Conservation (phyloP, 1,140 invertebrate species). For the Drosophila subobscura region DNA sequence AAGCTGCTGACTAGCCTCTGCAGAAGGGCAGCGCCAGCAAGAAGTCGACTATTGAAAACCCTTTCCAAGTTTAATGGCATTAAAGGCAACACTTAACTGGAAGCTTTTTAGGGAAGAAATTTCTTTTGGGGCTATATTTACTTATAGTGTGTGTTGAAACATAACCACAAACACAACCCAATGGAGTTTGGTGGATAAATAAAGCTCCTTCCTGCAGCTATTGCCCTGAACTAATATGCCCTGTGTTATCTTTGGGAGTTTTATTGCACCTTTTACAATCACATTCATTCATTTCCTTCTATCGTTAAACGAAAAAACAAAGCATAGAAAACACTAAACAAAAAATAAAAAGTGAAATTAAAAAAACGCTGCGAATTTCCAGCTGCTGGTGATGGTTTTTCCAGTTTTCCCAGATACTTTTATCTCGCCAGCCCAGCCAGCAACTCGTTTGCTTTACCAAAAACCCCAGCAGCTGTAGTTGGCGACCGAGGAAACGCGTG, state of each 20-base stretch:
- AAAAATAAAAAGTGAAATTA: constrained; percentile 53
- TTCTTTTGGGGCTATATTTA: neutral
- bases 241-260: constrained; percentile 12
- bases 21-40: constrained; percentile 13
- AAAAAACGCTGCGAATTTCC: constrained; percentile 49
- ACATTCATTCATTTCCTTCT: constrained; percentile 78
- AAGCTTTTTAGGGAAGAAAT: neutral
- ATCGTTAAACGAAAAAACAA: constrained; percentile 60
- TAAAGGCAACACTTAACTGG: neutral
- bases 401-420: constrained; percentile 66
- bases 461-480: constrained; percentile 43
- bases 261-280: constrained; percentile 48
- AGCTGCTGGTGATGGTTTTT: constrained; percentile 58
- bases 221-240: constrained; percentile 1
- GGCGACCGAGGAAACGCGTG: constrained; percentile 62
- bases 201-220: neutral
- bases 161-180: neutral
- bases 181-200: too few relatives aligned
- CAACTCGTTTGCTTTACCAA: constrained; percentile 58
- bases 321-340: constrained; percentile 13
- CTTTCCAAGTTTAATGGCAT: neutral
- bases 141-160: neutral
- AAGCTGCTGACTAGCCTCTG: constrained; percentile 37
- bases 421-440: constrained; percentile 29
- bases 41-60: neutral